phyloP scores from a whole-genome alignment of 2,797 vertebrate genomes.

The Phylloscopus collybita region DNA sequence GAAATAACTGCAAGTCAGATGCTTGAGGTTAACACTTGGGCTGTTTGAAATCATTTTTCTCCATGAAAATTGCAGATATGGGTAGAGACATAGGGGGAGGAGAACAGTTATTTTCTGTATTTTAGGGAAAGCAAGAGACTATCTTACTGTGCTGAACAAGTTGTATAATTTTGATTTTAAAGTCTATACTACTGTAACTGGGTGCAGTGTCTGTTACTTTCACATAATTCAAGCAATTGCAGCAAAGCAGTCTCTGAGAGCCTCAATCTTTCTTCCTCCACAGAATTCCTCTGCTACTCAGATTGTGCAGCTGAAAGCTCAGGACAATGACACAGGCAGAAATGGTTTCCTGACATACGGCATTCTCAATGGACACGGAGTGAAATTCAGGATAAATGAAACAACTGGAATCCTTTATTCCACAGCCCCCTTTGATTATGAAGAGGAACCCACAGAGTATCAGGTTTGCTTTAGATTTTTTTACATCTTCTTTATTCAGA shows the following conservation, averaged over 20 bases:
- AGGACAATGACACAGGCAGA: slow-evolving; percentile 53
- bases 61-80: not conserved
- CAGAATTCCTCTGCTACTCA: not conserved
- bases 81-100: not conserved
- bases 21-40: not conserved
- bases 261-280: not conserved
- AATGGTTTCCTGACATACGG: slow-evolving; percentile 56
- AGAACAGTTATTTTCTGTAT: not conserved
- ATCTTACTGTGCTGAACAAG: not conserved
- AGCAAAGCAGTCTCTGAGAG: not conserved
- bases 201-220: not conserved
- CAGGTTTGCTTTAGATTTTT: slow-evolving; percentile 52
- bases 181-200: not conserved
- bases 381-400: slow-evolving; percentile 62
- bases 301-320: slow-evolving; percentile 56
- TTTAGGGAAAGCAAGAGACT: not conserved
- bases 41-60: not conserved
- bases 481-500: not conserved
- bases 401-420: slow-evolving; percentile 63
- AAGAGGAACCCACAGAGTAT: slow-evolving; percentile 65
- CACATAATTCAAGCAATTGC: not conserved
- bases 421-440: slow-evolving; percentile 60
- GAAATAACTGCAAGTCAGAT: not conserved
- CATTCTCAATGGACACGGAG: slow-evolving; percentile 8
- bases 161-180: not conserved